A percentile compares a stretch with the other conserved stretches of the same genome.
phyloP scores from a whole-genome alignment of 2,888 invertebrate species.

The Ichneumoninae sp. region DNA sequence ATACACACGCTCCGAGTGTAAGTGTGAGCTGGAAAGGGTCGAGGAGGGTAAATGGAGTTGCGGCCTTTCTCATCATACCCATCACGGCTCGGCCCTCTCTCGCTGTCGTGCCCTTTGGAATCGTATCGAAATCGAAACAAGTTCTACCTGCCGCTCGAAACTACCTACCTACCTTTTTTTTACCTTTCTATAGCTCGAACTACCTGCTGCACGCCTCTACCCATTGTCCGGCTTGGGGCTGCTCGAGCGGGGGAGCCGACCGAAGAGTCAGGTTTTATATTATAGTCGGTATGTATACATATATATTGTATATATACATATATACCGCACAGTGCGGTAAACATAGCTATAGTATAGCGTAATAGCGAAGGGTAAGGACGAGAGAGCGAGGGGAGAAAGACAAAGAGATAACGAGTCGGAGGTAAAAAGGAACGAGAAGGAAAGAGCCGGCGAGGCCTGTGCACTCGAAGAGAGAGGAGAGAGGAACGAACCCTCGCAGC shows the following conservation, averaged over 20 bases:
- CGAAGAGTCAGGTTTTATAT: constrained; percentile 53
- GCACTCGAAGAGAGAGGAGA: constrained; percentile 46
- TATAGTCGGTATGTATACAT: constrained; percentile 20
- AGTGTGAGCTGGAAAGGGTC: constrained; percentile 55
- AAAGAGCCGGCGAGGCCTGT: constrained; percentile 21
- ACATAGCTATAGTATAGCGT: constrained; percentile 6
- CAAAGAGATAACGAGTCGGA: constrained; percentile 70
- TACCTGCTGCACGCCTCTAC: constrained; percentile 53
- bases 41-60: constrained; percentile 69
- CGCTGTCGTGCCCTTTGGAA: constrained; percentile 62
- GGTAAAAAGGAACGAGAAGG: constrained; percentile 39
- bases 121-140: constrained; percentile 70
- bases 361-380: constrained; percentile 35
- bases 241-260: constrained; percentile 58
- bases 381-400: constrained; percentile 56
- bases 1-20: constrained; percentile 28
- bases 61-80: constrained; percentile 71
- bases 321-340: constrained; percentile 2
- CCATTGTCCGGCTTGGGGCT: constrained; percentile 61
- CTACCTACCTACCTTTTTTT: constrained; percentile 55
- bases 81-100: constrained; percentile 47
- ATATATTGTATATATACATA: background rate
- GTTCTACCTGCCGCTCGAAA: constrained; percentile 63
- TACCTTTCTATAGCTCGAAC: constrained; percentile 25
- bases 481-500: constrained; percentile 50